Evolutionary conservation across 2,888 invertebrate species (phyloP).

Genomic region (Bhutanitis thaidina): DNA sequence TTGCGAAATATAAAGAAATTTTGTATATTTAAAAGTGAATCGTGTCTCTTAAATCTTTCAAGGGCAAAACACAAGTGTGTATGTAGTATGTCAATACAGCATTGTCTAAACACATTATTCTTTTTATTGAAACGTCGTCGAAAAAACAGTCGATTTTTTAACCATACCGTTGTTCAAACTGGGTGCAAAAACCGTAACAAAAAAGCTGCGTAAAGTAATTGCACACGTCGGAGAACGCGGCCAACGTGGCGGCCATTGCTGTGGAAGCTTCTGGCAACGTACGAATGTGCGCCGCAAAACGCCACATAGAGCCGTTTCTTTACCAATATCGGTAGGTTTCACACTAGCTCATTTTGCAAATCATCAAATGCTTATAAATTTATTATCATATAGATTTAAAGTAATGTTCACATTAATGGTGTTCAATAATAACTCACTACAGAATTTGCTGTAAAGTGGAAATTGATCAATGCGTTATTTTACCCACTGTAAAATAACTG

Average conservation of each 20-base stretch:
- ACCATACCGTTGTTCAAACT: neutral
- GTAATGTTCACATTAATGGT: neutral
- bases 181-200: constrained; percentile 1
- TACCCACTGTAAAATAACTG: no score
- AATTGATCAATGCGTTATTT: neutral
- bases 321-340: neutral
- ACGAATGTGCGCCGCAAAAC: constrained; percentile 1
- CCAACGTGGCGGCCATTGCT: neutral
- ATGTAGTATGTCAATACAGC: no score
- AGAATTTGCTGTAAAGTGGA: neutral
- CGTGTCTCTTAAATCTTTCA: no score
- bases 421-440: neutral
- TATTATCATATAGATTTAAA: neutral
- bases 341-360: neutral
- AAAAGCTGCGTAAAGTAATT: constrained; percentile 13
- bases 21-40: no score
- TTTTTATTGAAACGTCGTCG: no score
- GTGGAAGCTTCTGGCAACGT: constrained; percentile 16
- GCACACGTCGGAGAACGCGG: neutral
- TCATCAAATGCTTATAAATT: neutral
- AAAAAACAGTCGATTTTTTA: constrained; percentile 13
- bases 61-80: no score
- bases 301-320: neutral
- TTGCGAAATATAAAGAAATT: no score
- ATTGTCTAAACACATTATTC: no score